Conservation (phyloP, 1,140 invertebrate genomes). For the Magallana gigas region DNA sequence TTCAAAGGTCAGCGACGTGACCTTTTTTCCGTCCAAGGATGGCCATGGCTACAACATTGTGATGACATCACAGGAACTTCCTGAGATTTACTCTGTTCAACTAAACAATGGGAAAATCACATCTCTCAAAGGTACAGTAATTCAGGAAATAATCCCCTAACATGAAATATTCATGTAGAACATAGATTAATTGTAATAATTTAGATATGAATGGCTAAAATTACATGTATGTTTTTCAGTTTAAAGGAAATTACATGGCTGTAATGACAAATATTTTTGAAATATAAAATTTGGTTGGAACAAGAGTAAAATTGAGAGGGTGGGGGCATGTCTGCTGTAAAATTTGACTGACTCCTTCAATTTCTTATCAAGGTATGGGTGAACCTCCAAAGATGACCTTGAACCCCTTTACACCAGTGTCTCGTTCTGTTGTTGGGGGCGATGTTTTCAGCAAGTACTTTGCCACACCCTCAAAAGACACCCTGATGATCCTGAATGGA, state of each 20-base stretch:
- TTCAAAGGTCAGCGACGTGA: conserved; percentile 87
- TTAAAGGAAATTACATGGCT: no score
- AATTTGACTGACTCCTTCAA: no score
- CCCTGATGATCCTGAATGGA: conserved; percentile 88
- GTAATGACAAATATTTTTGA: no score
- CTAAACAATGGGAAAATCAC: conserved; percentile 90
- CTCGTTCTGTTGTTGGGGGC: conserved; percentile 85
- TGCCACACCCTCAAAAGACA: conserved; percentile 87
- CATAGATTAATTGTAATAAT: no score
- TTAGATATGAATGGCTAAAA: no score
- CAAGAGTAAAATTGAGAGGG: no score
- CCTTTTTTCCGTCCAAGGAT: conserved; percentile 88
- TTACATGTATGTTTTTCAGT: no score
- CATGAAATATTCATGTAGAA: no score
- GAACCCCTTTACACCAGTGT: conserved; percentile 84
- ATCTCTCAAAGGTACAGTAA: conserved; percentile 82
- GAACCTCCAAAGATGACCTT: conserved; percentile 53
- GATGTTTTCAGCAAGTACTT: conserved; percentile 88
- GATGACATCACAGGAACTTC: conserved; percentile 86
- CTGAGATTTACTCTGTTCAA: conserved; percentile 88
- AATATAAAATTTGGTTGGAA: no score
- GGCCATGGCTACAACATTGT: conserved; percentile 89
- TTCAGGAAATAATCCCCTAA: not conserved
- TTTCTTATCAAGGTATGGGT: conserved; percentile 66
- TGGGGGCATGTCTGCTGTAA: no score